Evolutionary conservation across 2,888 invertebrate species (phyloP), one percentile per base, ranked within the genome.

Genomic region (Eristalis pertinax): DNA sequence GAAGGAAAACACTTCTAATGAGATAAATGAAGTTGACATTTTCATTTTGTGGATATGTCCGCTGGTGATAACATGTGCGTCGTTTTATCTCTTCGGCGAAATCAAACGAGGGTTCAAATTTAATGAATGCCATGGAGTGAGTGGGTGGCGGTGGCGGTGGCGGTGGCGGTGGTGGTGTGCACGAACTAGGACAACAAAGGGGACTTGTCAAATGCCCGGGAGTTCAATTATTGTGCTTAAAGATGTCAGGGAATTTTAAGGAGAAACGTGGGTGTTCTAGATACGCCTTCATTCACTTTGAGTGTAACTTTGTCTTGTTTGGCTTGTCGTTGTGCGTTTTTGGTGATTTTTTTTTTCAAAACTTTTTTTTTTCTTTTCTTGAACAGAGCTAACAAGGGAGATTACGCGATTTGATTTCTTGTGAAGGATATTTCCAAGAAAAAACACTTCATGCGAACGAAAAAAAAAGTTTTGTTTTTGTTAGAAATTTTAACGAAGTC

Each of bases 11-110:
- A n/a, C 19, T 35, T 60, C 29, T 43, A 24, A 69, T 35, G 62
- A 19, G 41, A 70, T 70, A 84, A 60, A 56, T 84, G 70, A 70
- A 79, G 84, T 75, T 80, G 84, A 75, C 84, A 80, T 79, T 84
- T 79, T 75, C 60, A 75, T 65, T 79, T 75, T 29, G 41, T n/a
- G 68, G 64, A 67, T 75, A 84, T 74, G 75, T 65, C 75, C 62
- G 69, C 65, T 35, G 50, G 75, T 80, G 75, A 80, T 75, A 56
- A 62, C 79, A 75, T 75, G 75, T 67, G 32, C 29, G 50, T 4
- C 50, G 60, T 60, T 70, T 70, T 84, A 84, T 84, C 84, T 80
- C 41, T 65, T 65, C 35, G 75, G 1, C 26, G 50, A 70, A 79
- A 79, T 84, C 80, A 75, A 70, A 84, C 35, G 74, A 84, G 79